These are phyloP conservation scores for Dicyrtomina minuta DNA, from an alignment of 2,888 invertebrate genomes.

Conservation along the genomic window DNA sequence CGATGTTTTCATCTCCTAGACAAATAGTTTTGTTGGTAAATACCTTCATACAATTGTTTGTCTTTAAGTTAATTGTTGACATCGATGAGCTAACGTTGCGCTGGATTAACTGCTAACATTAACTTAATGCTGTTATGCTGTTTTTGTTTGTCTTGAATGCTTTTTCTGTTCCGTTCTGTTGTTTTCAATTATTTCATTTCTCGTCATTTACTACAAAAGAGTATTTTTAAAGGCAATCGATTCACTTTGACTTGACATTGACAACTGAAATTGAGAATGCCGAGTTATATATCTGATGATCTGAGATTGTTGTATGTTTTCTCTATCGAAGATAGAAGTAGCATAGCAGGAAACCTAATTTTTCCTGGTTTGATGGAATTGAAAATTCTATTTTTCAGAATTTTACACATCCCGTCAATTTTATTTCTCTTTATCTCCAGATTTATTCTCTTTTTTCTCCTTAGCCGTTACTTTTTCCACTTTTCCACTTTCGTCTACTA, in stretches of 20 bases:
- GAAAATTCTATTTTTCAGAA: constrained; percentile 18
- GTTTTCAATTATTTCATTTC: too few relatives aligned
- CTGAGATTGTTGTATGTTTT: too few relatives aligned
- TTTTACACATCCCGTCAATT: constrained; percentile 27
- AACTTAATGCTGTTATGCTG: too few relatives aligned
- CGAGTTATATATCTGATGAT: neutral
- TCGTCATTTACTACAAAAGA: too few relatives aligned
- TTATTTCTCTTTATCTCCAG: constrained; percentile 11
- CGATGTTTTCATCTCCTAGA: constrained; percentile 3
- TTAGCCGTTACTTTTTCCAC: constrained; percentile 37
- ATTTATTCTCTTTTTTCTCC: constrained; percentile 11
- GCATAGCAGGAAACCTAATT: constrained; percentile 20
- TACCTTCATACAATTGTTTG: constrained; percentile 1
- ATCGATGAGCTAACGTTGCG: too few relatives aligned
- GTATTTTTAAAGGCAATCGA: too few relatives aligned
- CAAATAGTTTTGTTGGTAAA: too few relatives aligned
- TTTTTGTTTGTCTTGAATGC: neutral
- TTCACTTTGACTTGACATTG: too few relatives aligned
- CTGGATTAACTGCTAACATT: too few relatives aligned
- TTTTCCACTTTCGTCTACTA: constrained; percentile 33
- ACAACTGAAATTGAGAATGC: constrained; percentile 8
- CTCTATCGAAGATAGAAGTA: constrained; percentile 25
- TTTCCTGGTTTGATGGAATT: constrained; percentile 1
- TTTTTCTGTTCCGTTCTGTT: neutral
- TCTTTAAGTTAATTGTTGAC: neutral